Percentiles rank a stretch among this genome's conserved stretches.
Evolutionary conservation across 1,140 invertebrate species (phyloP).

Genomic region (Daktulosphaira vitifoliae): DNA sequence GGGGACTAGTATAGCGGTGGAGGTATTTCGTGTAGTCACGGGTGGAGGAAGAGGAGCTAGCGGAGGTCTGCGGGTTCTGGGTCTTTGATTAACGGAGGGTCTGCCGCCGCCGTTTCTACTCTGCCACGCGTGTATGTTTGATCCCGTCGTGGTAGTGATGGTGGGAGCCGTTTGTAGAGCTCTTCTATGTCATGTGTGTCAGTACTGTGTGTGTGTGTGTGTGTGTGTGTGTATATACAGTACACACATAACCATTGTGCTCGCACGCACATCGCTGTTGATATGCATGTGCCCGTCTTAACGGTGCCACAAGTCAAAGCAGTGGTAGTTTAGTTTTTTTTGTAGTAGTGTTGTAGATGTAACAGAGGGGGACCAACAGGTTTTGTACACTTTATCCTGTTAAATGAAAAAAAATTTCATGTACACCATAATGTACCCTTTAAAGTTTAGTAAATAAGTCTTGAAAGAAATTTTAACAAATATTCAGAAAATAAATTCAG

Average conservation of each 20-base stretch:
- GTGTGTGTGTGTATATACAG: neutral
- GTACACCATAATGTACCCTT: no score
- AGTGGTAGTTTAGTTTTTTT: neutral
- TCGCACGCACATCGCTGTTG: neutral
- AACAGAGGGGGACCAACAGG: slow-evolving; percentile 8
- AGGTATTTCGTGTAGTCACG: neutral
- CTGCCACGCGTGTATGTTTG: neutral
- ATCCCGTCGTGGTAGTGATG: neutral
- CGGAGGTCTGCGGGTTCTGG: slow-evolving; percentile 20
- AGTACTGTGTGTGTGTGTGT: neutral
- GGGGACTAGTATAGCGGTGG: neutral
- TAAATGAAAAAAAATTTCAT: no score
- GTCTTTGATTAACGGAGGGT: slow-evolving; percentile 27
- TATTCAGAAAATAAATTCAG: no score
- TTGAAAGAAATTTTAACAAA: no score
- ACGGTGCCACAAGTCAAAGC: no score
- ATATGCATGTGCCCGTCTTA: no score
- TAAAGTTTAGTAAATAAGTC: no score
- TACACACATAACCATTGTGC: slow-evolving; percentile 7
- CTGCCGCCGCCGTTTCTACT: neutral
- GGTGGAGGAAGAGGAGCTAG: neutral
- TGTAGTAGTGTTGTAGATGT: neutral
- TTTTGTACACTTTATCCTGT: slow-evolving; percentile 2
- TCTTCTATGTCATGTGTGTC: neutral
- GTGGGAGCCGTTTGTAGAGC: no score